A percentile compares a stretch with the other conserved stretches of the same genome.
phyloP scores from a whole-genome alignment of 2,113 vertebrate species.

The Azemiops feae region DNA sequence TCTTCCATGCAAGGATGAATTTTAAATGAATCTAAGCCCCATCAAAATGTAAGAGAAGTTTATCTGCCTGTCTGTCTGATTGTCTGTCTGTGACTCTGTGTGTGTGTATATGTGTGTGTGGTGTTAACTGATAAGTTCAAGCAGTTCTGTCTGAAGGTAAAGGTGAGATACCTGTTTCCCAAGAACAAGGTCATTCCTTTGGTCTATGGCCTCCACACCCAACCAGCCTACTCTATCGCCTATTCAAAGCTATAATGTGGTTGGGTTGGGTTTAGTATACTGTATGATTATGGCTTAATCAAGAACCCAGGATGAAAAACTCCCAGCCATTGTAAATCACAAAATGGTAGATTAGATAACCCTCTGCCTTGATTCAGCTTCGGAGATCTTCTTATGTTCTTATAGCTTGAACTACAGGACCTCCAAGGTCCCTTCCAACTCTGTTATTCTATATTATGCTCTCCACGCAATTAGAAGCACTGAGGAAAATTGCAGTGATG shows the following conservation, averaged over 20 bases:
- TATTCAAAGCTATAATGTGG: neutral
- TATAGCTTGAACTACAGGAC: too few species aligned
- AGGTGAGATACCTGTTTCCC: neutral
- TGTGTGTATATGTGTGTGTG: neutral
- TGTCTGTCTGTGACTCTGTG: too few species aligned
- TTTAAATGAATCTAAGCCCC: neutral
- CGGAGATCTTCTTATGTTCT: neutral
- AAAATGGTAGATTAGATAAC: neutral
- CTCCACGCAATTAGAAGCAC: neutral
- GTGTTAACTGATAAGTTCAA: neutral
- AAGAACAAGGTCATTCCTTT: neutral
- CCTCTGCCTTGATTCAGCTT: neutral
- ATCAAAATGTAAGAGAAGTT: neutral
- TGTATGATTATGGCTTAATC: neutral
- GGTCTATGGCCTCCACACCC: neutral
- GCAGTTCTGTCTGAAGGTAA: neutral
- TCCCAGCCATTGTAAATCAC: neutral
- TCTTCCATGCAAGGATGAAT: neutral
- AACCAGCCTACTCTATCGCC: neutral
- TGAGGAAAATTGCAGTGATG: neutral
- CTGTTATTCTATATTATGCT: neutral
- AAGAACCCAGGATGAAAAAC: neutral
- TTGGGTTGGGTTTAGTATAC: neutral
- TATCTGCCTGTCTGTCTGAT: too few species aligned
- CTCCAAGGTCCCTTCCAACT: neutral